A percentile compares a stretch with the other conserved stretches of the same genome.
Evolutionary conservation across 2,888 invertebrate genomes (phyloP).

Genomic region (Platerodrilus igneus): DNA sequence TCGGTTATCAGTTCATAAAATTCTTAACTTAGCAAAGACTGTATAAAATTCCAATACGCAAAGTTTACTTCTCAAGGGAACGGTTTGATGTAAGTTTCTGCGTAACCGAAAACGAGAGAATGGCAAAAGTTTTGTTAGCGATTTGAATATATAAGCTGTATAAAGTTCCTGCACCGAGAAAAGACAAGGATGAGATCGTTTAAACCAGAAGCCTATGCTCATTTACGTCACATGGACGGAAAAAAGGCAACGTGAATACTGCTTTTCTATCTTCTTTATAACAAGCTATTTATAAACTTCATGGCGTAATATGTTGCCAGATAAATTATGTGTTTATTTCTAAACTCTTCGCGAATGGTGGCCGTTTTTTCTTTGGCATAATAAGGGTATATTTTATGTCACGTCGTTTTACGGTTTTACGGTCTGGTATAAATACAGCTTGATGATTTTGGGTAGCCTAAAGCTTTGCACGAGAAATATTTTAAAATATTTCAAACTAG

Average conservation of each 20-base stretch:
- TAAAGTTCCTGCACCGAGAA: conserved; percentile 17
- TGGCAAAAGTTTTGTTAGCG: conserved; percentile 25
- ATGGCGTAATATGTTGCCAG: conserved; percentile 24
- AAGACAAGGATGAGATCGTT: no score
- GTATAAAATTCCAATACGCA: conserved; percentile 22
- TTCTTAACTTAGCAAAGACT: conserved; percentile 20
- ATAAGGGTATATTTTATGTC: conserved; percentile 23
- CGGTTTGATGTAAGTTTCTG: conserved; percentile 21
- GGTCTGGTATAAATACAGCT: conserved; percentile 3
- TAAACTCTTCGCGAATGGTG: conserved; percentile 17
- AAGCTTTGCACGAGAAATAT: no score
- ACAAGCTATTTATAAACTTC: conserved; percentile 26
- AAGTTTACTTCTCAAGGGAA: conserved; percentile 22
- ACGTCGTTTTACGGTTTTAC: conserved; percentile 12
- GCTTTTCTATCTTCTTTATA: conserved; percentile 12
- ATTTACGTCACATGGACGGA: conserved; percentile 12
- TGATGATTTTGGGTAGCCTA: no score
- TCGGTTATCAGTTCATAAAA: conserved; percentile 21
- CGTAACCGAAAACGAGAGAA: conserved; percentile 23
- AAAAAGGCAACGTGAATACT: conserved; percentile 11
- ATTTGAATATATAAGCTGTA: conserved; percentile 30
- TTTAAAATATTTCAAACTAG: no score
- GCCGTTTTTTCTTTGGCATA: conserved; percentile 19
- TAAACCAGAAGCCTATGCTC: no score
- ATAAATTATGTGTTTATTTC: conserved; percentile 31